Percentiles rank a stretch among this genome's conserved stretches.
These are phyloP conservation scores for Coregonus suidteri DNA, from an alignment of 2,797 vertebrate species.

Conservation along the genomic window DNA sequence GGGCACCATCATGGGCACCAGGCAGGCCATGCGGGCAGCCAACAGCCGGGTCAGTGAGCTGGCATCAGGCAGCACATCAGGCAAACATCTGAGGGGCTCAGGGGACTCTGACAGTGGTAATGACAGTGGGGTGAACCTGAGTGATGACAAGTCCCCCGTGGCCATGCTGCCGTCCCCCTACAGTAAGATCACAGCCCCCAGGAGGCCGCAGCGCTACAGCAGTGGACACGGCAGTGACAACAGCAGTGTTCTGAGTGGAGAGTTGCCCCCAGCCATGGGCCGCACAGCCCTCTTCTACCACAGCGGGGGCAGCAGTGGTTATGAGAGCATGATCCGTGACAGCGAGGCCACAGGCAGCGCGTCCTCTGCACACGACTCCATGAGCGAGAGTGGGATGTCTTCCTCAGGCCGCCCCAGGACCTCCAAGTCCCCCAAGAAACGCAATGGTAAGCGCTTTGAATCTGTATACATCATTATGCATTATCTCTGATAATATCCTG, in stretches of 20 bases:
- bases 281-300: slow-evolving; percentile 96
- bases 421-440: slow-evolving; percentile 93
- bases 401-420: slow-evolving; percentile 86
- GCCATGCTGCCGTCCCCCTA: slow-evolving; percentile 91
- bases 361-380: slow-evolving; percentile 94
- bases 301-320: slow-evolving; percentile 95
- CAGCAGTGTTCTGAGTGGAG: slow-evolving; percentile 95
- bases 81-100: slow-evolving; percentile 82
- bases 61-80: slow-evolving; percentile 77
- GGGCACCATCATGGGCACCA: slow-evolving; percentile 96
- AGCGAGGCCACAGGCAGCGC: slow-evolving; percentile 97
- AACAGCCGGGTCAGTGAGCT: slow-evolving; percentile 93
- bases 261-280: slow-evolving; percentile 94
- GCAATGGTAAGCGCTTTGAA: slow-evolving; percentile 79
- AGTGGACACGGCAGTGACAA: slow-evolving; percentile 97
- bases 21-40: slow-evolving; percentile 92
- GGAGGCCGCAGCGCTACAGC: slow-evolving; percentile 93
- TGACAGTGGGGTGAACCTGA: slow-evolving; percentile 85
- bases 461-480: neutral
- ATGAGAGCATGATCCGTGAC: slow-evolving; percentile 97
- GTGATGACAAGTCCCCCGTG: slow-evolving; percentile 70
- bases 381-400: slow-evolving; percentile 93
- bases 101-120: slow-evolving; percentile 87
- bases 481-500: neutral
- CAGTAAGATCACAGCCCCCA: slow-evolving; percentile 96